Base-by-base conservation (phyloP, 2,113 vertebrate species). In the Colius striatus region DNA sequence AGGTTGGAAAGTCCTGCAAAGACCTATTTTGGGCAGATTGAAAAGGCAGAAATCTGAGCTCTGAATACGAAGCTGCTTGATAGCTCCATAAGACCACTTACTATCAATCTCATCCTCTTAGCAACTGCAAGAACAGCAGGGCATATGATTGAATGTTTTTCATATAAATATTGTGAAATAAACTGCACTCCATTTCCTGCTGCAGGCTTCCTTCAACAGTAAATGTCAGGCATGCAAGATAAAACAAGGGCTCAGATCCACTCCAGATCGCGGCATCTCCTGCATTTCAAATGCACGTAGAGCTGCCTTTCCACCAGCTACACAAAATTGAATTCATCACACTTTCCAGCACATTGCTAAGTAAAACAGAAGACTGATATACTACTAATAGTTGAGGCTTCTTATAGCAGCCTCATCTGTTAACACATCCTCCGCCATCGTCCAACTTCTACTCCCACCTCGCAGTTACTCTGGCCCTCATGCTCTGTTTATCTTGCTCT, bases 341-440 rank as follows among this genome's bases (percentile, higher is more conserved):
- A 43, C 38, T 94, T 90, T 22, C 82, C 71, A 92, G 71, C 51
- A 87, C 67, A 15, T 55, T 96, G 85, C 76, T 84, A 95, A 95
- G 95, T 77, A 72, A 96, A 94, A 90, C 51, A 93, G 79, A 94
- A 95, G 88, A 94, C 92, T 84, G 80, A 92, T 86, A 84, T n/a
- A 87, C 90, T 95, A 78, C 90, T 94, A 94, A 96, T 94, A 96
- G 90, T 89, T 75, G 58, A 89, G 41, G 58, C 85, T 96, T 92
- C 91, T 93, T 95, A 93, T 92, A 95, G 92, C 93, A 92, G 45
- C 47, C 79, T 96, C 79, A 80, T 96, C 96, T 96, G 93, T 97
- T 93, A 94, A 80, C 95, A 94, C 94, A 95, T 93, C 83, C 93
- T 77, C 92, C 70, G 1, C 95, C 79, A 51, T 65, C 22, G 3